Conservation (phyloP, 35 echinoderm and acorn worm species). For the Ophiothrix spiculata region DNA sequence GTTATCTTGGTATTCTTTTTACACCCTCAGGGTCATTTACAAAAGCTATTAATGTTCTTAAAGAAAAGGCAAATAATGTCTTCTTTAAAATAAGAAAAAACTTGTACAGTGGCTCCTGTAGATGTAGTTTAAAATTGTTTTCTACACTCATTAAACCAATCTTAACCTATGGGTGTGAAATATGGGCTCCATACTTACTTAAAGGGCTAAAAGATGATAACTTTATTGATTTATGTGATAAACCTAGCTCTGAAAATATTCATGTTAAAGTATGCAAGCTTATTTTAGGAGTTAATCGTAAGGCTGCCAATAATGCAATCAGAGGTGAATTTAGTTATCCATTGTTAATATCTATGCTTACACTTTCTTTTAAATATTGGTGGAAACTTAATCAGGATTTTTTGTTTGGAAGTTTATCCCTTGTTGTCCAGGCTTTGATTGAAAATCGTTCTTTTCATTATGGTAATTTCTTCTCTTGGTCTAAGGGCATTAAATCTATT, state of each 20-base stretch:
- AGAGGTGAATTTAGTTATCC: neutral
- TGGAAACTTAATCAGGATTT: neutral
- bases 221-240: neutral
- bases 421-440: neutral
- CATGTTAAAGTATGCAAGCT: too few species aligned
- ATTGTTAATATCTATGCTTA: neutral
- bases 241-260: neutral
- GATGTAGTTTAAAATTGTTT: neutral
- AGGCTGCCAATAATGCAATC: too few species aligned
- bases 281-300: too few species aligned
- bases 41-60: neutral
- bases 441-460: neutral
- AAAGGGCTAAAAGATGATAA: neutral
- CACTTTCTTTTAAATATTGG: conserved; percentile 11
- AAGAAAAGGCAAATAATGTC: neutral
- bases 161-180: conserved; percentile 8
- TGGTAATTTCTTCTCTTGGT: neutral
- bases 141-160: neutral
- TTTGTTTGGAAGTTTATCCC: neutral
- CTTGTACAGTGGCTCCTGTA: neutral
- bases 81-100: neutral
- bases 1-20: neutral
- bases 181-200: neutral
- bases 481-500: neutral
- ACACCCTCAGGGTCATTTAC: neutral